Conservation (phyloP, 2,888 invertebrate species). For the Troides aeacus region DNA sequence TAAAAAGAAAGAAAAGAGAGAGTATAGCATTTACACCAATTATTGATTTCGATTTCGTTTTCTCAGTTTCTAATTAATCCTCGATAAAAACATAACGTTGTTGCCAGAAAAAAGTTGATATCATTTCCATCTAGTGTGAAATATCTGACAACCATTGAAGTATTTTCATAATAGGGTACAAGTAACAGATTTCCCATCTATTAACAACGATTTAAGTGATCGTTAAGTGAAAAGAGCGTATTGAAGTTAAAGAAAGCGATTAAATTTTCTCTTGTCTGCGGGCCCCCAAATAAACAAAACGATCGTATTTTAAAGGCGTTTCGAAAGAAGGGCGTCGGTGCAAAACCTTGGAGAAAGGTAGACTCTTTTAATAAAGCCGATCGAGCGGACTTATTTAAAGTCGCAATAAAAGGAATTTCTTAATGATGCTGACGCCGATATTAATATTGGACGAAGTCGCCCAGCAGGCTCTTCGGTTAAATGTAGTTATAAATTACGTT, state of each 20-base stretch:
- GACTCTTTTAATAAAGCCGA: slow-evolving; percentile 69
- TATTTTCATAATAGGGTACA: too few relatives aligned
- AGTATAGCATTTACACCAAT: too few relatives aligned
- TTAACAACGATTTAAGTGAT: slow-evolving; percentile 37
- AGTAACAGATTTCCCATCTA: too few relatives aligned
- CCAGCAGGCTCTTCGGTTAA: slow-evolving; percentile 58
- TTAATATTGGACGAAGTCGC: slow-evolving; percentile 70
- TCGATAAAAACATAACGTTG: too few relatives aligned
- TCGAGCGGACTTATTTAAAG: slow-evolving; percentile 74
- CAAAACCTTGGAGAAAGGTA: slow-evolving; percentile 76
- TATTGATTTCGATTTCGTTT: too few relatives aligned
- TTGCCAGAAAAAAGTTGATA: too few relatives aligned
- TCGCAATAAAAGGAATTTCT: slow-evolving; percentile 78
- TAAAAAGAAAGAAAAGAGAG: too few relatives aligned
- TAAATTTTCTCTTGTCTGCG: slow-evolving; percentile 61
- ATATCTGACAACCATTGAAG: too few relatives aligned
- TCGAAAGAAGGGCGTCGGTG: slow-evolving; percentile 68
- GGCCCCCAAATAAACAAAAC: slow-evolving; percentile 48
- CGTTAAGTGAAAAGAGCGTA: slow-evolving; percentile 55
- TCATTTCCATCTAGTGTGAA: too few relatives aligned
- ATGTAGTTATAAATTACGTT: slow-evolving; percentile 76
- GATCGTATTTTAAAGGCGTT: slow-evolving; percentile 50
- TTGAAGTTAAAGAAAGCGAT: slow-evolving; percentile 57
- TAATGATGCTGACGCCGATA: slow-evolving; percentile 76
- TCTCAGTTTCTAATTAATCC: too few relatives aligned